Conservation (phyloP, 2,113 vertebrate species). For the Ranitomeya variabilis region DNA sequence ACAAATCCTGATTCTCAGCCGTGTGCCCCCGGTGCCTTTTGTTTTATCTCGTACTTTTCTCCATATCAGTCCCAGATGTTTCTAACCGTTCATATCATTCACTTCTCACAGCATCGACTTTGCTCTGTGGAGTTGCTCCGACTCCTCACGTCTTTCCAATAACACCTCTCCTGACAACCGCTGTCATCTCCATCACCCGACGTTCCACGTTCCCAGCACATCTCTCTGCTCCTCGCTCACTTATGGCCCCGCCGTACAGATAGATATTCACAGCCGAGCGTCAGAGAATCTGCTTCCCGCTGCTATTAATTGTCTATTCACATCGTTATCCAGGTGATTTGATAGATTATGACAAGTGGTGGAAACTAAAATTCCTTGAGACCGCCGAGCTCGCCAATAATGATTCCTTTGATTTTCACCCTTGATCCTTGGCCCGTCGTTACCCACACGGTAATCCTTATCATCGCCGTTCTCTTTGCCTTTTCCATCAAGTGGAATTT, state of each 20-base stretch:
- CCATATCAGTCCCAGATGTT: conserved; percentile 26
- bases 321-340: conserved; percentile 25
- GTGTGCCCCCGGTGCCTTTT: not conserved
- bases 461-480: not conserved
- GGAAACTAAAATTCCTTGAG: conserved; percentile 12
- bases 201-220: conserved; percentile 33
- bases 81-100: conserved; percentile 11
- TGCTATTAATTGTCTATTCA: conserved; percentile 28
- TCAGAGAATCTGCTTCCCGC: not conserved
- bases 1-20: not conserved
- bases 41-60: conserved; percentile 10
- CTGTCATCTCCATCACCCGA: conserved; percentile 45
- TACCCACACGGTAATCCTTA: not conserved
- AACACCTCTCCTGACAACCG: conserved; percentile 33
- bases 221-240: not conserved
- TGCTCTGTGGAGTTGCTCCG: conserved; percentile 24
- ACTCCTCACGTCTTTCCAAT: conserved; percentile 17
- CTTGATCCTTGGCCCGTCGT: not conserved
- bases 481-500: not conserved
- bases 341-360: conserved; percentile 34
- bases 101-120: conserved; percentile 21
- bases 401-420: conserved; percentile 16
- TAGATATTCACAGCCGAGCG: not conserved
- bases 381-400: not conserved
- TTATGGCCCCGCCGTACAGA: not conserved